These are phyloP conservation scores for Acipenser ruthenus DNA, from an alignment of 2,797 vertebrate species.

Conservation along the genomic window DNA sequence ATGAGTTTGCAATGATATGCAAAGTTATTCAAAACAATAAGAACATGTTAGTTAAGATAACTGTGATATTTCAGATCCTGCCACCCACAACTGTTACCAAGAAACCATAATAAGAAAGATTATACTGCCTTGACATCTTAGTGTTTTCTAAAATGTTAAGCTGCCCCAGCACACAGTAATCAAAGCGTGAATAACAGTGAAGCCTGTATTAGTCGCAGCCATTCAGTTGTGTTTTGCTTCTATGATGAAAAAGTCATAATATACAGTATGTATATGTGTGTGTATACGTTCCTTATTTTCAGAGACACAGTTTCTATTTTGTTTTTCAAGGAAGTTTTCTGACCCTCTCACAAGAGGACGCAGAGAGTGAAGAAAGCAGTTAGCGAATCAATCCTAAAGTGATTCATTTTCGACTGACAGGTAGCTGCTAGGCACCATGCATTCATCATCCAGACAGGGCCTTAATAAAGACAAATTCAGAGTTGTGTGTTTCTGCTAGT, in stretches of 20 bases:
- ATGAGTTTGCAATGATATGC: too few species aligned
- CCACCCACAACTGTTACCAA: too few species aligned
- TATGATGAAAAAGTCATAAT: constrained; percentile 1
- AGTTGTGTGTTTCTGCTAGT: constrained; percentile 42
- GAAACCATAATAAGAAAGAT: too few species aligned
- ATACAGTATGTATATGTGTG: neutral
- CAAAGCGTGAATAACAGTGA: neutral
- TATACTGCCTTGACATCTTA: neutral
- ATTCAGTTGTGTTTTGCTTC: neutral
- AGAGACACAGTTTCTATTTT: constrained; percentile 8
- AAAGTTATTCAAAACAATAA: too few species aligned
- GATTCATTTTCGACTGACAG: constrained; percentile 65
- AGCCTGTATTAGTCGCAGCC: neutral
- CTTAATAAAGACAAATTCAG: constrained; percentile 70
- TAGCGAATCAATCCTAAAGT: constrained; percentile 68
- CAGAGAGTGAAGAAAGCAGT: constrained; percentile 42
- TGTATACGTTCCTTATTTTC: constrained; percentile 8
- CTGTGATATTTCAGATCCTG: too few species aligned
- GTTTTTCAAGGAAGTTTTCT: constrained; percentile 10
- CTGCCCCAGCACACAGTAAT: neutral
- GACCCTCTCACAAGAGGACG: constrained; percentile 34
- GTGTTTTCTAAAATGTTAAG: neutral
- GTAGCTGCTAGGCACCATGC: constrained; percentile 49
- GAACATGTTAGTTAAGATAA: too few species aligned
- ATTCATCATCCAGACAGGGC: constrained; percentile 70